phyloP scores from a whole-genome alignment of 2,113 vertebrate genomes.

The Leptobrachium leishanense region DNA sequence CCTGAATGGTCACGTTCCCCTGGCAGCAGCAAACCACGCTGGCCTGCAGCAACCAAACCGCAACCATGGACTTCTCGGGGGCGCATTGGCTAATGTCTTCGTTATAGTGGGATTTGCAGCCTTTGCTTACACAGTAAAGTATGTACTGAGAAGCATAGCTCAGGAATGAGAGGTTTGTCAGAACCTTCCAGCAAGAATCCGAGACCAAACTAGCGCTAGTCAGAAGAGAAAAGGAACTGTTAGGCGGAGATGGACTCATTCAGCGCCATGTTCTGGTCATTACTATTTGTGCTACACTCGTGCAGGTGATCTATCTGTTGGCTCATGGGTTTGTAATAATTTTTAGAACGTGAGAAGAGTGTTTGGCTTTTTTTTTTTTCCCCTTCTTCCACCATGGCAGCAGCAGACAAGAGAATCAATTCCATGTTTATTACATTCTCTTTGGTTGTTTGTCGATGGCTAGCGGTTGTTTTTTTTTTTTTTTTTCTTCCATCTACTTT shows the following conservation, averaged over 20 bases:
- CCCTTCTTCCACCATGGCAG: constrained; percentile 15
- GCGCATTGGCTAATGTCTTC: constrained; percentile 94
- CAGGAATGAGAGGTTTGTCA: constrained; percentile 80
- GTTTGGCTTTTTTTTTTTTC: background rate
- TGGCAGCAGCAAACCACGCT: constrained; percentile 68
- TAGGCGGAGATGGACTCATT: constrained; percentile 50
- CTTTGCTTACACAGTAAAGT: constrained; percentile 98
- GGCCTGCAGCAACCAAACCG: constrained; percentile 89
- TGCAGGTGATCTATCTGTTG: constrained; percentile 52
- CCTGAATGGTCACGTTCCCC: constrained; percentile 73
- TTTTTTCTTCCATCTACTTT: constrained; percentile 26
- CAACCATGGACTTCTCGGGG: constrained; percentile 95
- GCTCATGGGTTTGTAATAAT: constrained; percentile 61
- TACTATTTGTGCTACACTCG: constrained; percentile 47
- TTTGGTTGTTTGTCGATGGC: background rate
- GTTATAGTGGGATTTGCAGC: constrained; percentile 97
- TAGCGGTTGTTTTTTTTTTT: background rate
- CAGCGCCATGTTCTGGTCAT: constrained; percentile 51
- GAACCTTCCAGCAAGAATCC: constrained; percentile 9
- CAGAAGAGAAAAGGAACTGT: constrained; percentile 36
- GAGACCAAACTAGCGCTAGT: constrained; percentile 56
- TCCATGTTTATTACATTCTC: background rate
- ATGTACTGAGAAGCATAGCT: constrained; percentile 95
- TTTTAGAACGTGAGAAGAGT: constrained; percentile 42
- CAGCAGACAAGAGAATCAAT: constrained; percentile 8